Conservation (phyloP, 2,797 vertebrate genomes). For the Ibycter americanus region DNA sequence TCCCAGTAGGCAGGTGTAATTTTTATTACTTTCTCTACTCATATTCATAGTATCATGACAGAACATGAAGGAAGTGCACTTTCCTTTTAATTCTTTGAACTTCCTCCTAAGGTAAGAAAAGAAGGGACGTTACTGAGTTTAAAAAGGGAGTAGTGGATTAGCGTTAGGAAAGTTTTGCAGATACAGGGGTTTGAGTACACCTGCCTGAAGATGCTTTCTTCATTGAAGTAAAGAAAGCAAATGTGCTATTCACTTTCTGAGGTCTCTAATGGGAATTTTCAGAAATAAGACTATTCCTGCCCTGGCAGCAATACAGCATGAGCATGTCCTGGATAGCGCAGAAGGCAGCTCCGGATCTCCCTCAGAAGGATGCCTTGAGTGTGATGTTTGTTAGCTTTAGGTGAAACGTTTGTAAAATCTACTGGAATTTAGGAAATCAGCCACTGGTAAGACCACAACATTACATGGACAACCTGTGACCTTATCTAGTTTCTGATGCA, state of each 20-base stretch:
- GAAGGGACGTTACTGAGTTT: neutral
- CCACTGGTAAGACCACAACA: constrained; percentile 6
- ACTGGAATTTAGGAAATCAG: constrained; percentile 58
- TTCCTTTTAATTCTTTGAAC: neutral
- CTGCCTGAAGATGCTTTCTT: neutral
- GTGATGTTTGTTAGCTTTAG: constrained; percentile 7
- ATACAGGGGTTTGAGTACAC: neutral
- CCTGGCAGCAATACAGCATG: neutral
- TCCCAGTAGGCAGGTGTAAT: neutral
- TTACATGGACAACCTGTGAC: constrained; percentile 51
- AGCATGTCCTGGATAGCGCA: neutral
- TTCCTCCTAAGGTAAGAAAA: neutral
- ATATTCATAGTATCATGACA: neutral
- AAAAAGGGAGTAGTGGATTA: neutral
- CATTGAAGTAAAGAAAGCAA: neutral
- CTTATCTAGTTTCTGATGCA: constrained; percentile 72
- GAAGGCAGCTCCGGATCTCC: neutral
- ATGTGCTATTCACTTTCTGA: neutral
- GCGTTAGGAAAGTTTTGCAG: neutral
- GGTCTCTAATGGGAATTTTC: neutral
- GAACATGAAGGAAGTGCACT: neutral
- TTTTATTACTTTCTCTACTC: neutral
- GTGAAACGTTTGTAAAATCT: constrained; percentile 39
- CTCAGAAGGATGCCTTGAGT: neutral
- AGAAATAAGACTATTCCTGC: neutral